These are phyloP conservation scores for Drosophila borborema DNA, from an alignment of 2,888 invertebrate species.

Conservation along the genomic window DNA sequence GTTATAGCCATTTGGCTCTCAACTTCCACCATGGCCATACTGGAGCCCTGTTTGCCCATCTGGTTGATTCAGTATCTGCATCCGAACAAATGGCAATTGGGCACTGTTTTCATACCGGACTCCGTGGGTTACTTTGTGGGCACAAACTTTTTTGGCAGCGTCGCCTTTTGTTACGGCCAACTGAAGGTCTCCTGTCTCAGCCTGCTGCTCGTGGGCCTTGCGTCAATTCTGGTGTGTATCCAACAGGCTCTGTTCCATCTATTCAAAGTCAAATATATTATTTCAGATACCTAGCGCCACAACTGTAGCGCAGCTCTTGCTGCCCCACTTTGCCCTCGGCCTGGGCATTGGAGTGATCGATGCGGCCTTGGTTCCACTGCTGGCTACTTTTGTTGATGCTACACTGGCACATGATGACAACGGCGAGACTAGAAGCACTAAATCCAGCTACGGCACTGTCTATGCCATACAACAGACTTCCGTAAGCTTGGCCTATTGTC, in stretches of 20 bases:
- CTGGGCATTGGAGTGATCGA: slow-evolving; percentile 92
- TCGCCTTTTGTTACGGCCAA: slow-evolving; percentile 89
- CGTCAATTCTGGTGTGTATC: slow-evolving; percentile 87
- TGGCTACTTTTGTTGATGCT: slow-evolving; percentile 90
- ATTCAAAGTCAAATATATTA: background rate
- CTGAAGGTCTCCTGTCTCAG: slow-evolving; percentile 88
- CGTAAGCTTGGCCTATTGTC: slow-evolving; percentile 92
- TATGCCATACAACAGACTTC: slow-evolving; percentile 94
- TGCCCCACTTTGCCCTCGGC: slow-evolving; percentile 93
- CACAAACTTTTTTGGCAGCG: slow-evolving; percentile 91
- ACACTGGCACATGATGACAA: slow-evolving; percentile 82
- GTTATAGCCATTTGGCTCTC: slow-evolving; percentile 91
- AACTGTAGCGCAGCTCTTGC: slow-evolving; percentile 87
- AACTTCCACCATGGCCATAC: slow-evolving; percentile 92
- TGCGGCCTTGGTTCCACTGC: slow-evolving; percentile 91
- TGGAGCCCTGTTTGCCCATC: slow-evolving; percentile 93
- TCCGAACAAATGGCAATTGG: slow-evolving; percentile 89
- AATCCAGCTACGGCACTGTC: slow-evolving; percentile 90
- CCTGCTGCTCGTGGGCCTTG: slow-evolving; percentile 88
- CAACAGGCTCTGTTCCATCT: too few species aligned
- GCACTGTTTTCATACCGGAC: slow-evolving; percentile 94
- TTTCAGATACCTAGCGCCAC: slow-evolving; percentile 88
- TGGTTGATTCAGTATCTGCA: slow-evolving; percentile 88
- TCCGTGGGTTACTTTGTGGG: slow-evolving; percentile 93
- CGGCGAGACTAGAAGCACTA: slow-evolving; percentile 54